Evolutionary conservation across 2,113 vertebrate genomes (phyloP), one percentile per base, ranked within the genome.

Genomic region (Polypterus senegalus): DNA sequence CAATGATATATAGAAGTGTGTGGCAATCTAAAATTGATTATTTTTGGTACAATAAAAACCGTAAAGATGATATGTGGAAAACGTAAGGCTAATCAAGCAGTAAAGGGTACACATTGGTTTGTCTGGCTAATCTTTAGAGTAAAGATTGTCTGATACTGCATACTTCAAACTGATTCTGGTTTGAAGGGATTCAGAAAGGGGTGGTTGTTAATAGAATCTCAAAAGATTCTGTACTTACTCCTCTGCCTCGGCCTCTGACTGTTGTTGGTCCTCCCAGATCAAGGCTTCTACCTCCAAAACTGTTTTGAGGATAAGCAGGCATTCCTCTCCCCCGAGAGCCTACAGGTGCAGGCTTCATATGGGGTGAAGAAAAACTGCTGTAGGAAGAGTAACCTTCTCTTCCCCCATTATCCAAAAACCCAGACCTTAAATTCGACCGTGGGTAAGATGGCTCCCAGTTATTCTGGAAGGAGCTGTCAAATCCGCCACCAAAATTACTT

Each of bases 151-250:
- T 27, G 27, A 51, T 62, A 53, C 48, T 54, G 55, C 48, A 53
- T 47, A 62, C 55, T 27, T 27, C 27, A 27, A 27, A 27, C 27
- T 27, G 80, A 76, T 84, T 80, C 75, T 84, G 86, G 87, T 86
- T 89, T 83, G 80, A 88, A 88, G 87, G 84, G 83, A 82, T 88
- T 88, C 81, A 88, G 43, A 61, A 86, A 86, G 84, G 85, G 83
- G 83, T 80, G 85, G 85, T 86, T 87, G 81, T 83, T 82, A 89
- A 90, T 88, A 90, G 88, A 90, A 90, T 90, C 88, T 84, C 82
- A 86, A 81, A 86, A 89, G 86, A 89, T 87, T 89, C 86, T 88
- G 87, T 88, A 90, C 88, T 86, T 90, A 91, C 89, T 85, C 88
- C 87, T 87, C 88, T 84, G 86, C 85, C 89, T 88, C 87, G 84